phyloP scores from a whole-genome alignment of 2,797 vertebrate genomes.

The Todus mexicanus region DNA sequence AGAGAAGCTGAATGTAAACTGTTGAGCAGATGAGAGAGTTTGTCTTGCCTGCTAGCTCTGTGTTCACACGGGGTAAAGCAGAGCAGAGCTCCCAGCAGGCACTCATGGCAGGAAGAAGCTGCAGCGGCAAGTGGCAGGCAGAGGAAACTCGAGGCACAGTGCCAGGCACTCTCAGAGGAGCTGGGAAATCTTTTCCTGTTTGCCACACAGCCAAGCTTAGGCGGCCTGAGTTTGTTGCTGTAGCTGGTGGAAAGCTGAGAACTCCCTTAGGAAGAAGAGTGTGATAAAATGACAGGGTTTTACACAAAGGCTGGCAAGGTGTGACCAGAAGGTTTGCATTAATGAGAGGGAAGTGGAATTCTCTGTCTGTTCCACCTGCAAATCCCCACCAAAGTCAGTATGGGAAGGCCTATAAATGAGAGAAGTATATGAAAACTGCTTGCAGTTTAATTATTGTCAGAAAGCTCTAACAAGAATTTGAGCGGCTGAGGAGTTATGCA shows the following conservation, averaged over 20 bases:
- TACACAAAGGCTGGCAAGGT: not conserved
- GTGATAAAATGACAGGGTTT: not conserved
- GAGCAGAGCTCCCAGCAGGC: not conserved
- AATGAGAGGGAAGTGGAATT: not conserved
- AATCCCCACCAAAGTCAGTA: not conserved
- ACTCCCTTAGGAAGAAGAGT: not conserved
- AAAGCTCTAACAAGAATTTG: not conserved
- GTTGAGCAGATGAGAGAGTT: not conserved
- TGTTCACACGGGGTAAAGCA: rapidly evolving
- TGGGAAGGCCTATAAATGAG: not conserved
- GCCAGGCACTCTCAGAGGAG: not conserved
- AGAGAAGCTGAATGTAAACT: not conserved
- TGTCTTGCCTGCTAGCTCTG: not conserved
- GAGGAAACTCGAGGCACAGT: not conserved
- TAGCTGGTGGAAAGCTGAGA: constrained; percentile 4
- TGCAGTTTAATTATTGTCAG: not conserved
- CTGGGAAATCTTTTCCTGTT: not conserved
- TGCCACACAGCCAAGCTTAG: not conserved
- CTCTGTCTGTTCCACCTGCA: not conserved
- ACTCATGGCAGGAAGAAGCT: not conserved
- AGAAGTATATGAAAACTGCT: not conserved
- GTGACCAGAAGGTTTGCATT: constrained; percentile 14
- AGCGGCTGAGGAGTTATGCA: not conserved
- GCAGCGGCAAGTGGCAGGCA: not conserved
- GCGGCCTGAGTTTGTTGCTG: not conserved